Conservation (phyloP, 1,140 invertebrate genomes). For the Ridgeia piscesae region DNA sequence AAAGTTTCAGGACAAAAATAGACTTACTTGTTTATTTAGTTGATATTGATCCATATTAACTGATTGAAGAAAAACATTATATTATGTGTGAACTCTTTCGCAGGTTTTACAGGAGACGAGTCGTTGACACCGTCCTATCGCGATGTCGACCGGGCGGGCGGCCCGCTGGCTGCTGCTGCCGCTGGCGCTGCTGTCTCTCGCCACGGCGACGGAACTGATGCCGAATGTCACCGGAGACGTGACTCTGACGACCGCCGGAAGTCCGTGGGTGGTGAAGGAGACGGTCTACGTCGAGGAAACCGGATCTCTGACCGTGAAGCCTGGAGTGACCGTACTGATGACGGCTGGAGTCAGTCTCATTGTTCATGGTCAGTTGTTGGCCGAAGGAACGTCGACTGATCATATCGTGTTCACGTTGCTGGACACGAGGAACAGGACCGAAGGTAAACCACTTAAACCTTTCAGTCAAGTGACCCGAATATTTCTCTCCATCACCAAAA, state of each 20-base stretch:
- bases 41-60: too few species aligned
- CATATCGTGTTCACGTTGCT: neutral
- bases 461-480: neutral
- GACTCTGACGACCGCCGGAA: neutral
- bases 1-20: too few species aligned
- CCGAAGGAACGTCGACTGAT: neutral
- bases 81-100: too few species aligned
- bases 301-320: neutral
- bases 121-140: neutral
- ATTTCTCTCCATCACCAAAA: neutral
- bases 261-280: neutral
- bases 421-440: neutral
- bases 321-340: neutral
- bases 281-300: neutral
- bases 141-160: neutral
- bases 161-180: neutral
- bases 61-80: too few species aligned
- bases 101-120: neutral
- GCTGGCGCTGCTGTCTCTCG: neutral
- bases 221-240: neutral
- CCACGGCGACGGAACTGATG: neutral
- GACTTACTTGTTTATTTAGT: too few species aligned
- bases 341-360: neutral
- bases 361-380: neutral
- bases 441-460: neutral